A percentile compares a stretch with the other conserved stretches of the same genome.
phyloP scores from a whole-genome alignment of 2,888 invertebrate species.

The Crossocerus cetratus region DNA sequence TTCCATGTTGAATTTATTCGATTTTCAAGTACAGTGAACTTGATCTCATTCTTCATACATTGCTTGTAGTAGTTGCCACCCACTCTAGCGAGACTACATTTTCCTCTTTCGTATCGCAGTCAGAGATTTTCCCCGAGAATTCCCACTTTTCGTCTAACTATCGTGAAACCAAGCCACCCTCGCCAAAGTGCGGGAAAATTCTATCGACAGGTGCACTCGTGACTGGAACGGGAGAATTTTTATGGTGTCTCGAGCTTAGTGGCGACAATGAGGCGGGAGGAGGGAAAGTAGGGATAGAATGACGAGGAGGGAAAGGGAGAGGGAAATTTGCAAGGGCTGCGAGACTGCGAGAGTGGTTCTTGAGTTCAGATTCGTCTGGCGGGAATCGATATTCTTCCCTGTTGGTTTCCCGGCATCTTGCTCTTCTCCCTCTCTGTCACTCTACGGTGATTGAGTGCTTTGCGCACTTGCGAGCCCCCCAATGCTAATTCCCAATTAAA shows the following conservation, averaged over 20 bases:
- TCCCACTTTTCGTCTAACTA: not conserved
- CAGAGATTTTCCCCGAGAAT: not conserved
- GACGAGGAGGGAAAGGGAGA: not conserved
- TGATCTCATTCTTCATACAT: too few species aligned
- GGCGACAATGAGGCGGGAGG: too few species aligned
- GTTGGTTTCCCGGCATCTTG: not conserved
- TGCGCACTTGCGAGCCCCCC: not conserved
- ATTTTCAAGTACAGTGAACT: too few species aligned
- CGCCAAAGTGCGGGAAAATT: constrained; percentile 38
- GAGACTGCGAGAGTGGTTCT: constrained; percentile 15
- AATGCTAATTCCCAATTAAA: constrained; percentile 6
- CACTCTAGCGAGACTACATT: not conserved
- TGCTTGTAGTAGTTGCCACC: too few species aligned
- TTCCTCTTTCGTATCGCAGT: not conserved
- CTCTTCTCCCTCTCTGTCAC: not conserved
- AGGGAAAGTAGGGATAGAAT: too few species aligned
- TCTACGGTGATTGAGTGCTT: constrained; percentile 6
- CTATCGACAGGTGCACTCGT: constrained; percentile 16
- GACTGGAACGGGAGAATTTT: constrained; percentile 1
- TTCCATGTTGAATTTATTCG: too few species aligned
- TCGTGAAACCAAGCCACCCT: not conserved
- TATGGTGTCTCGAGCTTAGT: constrained; percentile 3
- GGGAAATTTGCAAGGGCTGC: not conserved
- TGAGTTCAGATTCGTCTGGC: constrained; percentile 27
- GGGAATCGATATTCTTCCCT: constrained; percentile 2